Evolutionary conservation across 2,113 vertebrate genomes (phyloP), one percentile per base, ranked within the genome.

Genomic region (Hydrochoerus hydrochaeris): DNA sequence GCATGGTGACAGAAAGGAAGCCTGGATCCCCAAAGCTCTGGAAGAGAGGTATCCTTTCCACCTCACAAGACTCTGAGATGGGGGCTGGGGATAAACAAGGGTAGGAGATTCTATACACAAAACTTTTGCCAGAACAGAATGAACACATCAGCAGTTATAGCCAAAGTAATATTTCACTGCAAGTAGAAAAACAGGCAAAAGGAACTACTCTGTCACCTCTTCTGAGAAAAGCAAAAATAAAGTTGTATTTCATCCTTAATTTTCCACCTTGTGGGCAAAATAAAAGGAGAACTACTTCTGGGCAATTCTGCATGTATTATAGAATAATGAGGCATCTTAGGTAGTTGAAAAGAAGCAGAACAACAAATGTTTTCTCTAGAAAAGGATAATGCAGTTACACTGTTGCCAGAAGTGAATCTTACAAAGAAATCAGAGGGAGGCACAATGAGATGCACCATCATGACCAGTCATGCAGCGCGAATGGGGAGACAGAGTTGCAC

Each of bases 171-270:
- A 97, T 95, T 95, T 98, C 75, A 92, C 32, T 58, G 54, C 90
- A 82, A 88, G 88, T 87, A n/a, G 32, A 90, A 97, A 98, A 95
- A 95, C 78, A 94, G 62, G 89, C 84, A 93, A 69, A 81, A 69
- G 91, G 49, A 92, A 97, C 75, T 88, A 95, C 77, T 87, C 89
- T 95, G 95, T 90, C 85, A 95, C 87, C 87, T 96, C 89, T 97
- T 97, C 95, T 97, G 87, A 96, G 95, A 97, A 98, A 95, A 90
- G 93, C 81, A 97, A 97, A 97, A 97, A 96, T 96, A 97, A 97
- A 98, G 91, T 83, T 97, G 95, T 94, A 95, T 97, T 97, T 97
- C 96, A 97, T 85, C 87, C 90, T 85, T 92, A 96, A 97, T 96
- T 97, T 97, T 98, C 97, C 93, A 97, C 54, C 82, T 92, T 96